These are phyloP conservation scores for Spheniscus humboldti DNA, from an alignment of 2,797 vertebrate genomes.

Conservation along the genomic window DNA sequence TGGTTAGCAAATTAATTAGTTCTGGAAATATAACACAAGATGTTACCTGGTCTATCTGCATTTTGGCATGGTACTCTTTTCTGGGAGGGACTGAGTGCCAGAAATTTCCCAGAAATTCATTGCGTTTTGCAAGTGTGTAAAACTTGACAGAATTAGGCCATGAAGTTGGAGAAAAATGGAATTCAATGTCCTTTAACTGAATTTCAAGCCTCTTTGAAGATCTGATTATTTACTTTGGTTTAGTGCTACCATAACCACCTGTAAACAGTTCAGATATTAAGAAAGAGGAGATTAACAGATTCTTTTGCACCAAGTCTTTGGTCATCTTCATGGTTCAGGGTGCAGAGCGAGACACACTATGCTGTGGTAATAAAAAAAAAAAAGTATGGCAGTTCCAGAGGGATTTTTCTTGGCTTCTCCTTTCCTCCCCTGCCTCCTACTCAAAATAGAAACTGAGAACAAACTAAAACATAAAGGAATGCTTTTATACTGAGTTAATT, in stretches of 20 bases:
- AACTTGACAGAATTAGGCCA: background rate
- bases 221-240: background rate
- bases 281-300: background rate
- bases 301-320: background rate
- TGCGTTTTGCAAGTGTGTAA: background rate
- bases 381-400: background rate
- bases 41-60: background rate
- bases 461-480: background rate
- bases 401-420: background rate
- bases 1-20: conserved; percentile 10
- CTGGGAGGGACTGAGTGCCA: background rate
- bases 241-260: background rate
- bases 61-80: background rate
- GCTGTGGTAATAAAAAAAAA: background rate
- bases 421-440: background rate
- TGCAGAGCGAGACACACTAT: background rate
- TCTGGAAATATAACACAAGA: background rate
- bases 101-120: background rate
- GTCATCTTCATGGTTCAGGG: background rate
- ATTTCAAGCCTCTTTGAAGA: background rate
- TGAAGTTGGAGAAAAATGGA: background rate
- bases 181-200: background rate
- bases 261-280: background rate
- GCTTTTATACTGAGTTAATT: background rate
- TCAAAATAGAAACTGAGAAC: background rate